Evolutionary conservation across 2,113 vertebrate species (phyloP).

Genomic region (Eptatretus burgeri): DNA sequence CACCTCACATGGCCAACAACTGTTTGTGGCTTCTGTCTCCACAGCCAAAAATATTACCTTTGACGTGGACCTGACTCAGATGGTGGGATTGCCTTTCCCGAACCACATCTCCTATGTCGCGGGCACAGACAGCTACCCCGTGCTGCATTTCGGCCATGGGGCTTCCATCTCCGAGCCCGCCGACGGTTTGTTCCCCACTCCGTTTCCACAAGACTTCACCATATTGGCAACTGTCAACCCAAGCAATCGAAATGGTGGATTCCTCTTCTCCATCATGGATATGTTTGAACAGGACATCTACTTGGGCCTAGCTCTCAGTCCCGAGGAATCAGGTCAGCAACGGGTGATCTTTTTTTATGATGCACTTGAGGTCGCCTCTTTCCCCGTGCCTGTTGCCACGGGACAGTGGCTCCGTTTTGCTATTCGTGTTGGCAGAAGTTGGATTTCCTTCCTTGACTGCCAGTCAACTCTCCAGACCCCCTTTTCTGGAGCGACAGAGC

Average conservation of each 20-base stretch:
- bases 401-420: too few relatives aligned
- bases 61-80: slow-evolving; percentile 34
- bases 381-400: too few relatives aligned
- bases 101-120: slow-evolving; percentile 60
- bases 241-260: neutral
- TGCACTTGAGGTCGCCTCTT: too few relatives aligned
- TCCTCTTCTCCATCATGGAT: slow-evolving; percentile 7
- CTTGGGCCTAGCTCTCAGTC: slow-evolving; percentile 3
- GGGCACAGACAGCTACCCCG: slow-evolving; percentile 58
- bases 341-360: neutral
- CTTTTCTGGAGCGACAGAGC: too few relatives aligned
- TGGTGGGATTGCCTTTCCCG: slow-evolving; percentile 83
- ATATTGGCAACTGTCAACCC: slow-evolving; percentile 8
- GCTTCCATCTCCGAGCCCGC: slow-evolving; percentile 9
- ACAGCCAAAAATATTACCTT: too few relatives aligned
- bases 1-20: too few relatives aligned
- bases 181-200: neutral
- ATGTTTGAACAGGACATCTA: neutral
- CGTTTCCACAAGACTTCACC: slow-evolving; percentile 7
- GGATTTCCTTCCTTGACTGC: too few relatives aligned
- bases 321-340: neutral
- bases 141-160: slow-evolving; percentile 45
- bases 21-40: too few relatives aligned
- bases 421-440: too few relatives aligned
- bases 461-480: too few relatives aligned